Evolutionary conservation across 2,797 vertebrate genomes (phyloP).

Genomic region (Dromococcyx pavoninus): DNA sequence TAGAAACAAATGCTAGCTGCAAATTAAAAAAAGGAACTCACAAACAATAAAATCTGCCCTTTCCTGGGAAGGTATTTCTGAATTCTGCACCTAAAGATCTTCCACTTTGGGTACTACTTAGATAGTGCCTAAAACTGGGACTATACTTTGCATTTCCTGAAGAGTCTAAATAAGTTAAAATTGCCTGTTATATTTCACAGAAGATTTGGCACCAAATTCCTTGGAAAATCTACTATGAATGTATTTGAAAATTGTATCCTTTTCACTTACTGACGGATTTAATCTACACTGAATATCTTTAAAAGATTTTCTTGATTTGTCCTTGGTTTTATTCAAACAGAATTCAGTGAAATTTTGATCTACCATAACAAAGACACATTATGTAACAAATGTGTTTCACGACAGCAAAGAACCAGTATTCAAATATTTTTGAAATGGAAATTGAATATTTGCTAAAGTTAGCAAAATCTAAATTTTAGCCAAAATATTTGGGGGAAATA

Average conservation of each 20-base stretch:
- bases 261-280: neutral
- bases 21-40: neutral
- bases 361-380: neutral
- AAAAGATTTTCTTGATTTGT: neutral
- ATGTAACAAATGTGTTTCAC: neutral
- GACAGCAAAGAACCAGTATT: neutral
- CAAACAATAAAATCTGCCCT: neutral
- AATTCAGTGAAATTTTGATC: neutral
- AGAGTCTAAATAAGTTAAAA: neutral
- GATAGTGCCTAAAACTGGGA: neutral
- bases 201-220: neutral
- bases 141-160: neutral
- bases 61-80: neutral
- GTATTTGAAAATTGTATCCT: neutral
- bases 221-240: neutral
- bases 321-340: neutral
- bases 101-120: neutral
- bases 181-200: neutral
- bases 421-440: neutral
- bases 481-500: neutral
- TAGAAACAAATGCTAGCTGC: neutral
- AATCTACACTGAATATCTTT: neutral
- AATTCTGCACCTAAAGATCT: neutral
- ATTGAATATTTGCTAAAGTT: neutral
- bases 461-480: neutral